Evolutionary conservation across 2,888 invertebrate genomes (phyloP).

Genomic region (Pollenia labialis): DNA sequence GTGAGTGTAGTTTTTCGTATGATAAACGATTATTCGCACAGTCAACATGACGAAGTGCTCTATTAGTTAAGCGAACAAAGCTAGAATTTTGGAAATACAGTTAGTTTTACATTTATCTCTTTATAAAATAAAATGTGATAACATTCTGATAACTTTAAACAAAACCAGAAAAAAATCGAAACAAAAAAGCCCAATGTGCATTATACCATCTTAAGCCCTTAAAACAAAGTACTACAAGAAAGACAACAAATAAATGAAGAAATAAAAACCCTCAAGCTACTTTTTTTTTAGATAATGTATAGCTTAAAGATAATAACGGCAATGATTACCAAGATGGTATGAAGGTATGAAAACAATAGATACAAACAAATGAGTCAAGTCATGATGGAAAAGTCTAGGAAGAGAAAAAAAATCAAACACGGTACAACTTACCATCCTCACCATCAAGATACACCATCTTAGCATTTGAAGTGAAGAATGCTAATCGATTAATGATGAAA

Average conservation of each 20-base stretch:
- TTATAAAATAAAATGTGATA: no score
- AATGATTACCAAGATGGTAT: conserved; percentile 62
- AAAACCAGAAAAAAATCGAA: not conserved
- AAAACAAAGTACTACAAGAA: conserved; percentile 10
- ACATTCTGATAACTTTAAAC: not conserved
- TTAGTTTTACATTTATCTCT: no score
- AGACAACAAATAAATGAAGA: conserved; percentile 16
- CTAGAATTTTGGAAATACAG: no score
- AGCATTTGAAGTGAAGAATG: conserved; percentile 62
- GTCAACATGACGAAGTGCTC: no score
- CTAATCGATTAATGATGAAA: conserved; percentile 78
- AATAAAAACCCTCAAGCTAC: conserved; percentile 36
- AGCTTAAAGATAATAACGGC: conserved; percentile 63
- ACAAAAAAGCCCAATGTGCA: conserved; percentile 42
- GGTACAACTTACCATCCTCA: conserved; percentile 10
- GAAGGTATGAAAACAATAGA: conserved; percentile 64
- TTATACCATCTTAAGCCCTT: conserved; percentile 27
- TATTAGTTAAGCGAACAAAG: no score
- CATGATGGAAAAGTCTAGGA: conserved; percentile 28
- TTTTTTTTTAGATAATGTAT: conserved; percentile 38
- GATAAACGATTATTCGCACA: no score
- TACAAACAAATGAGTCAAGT: conserved; percentile 3
- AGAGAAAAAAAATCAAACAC: conserved; percentile 25
- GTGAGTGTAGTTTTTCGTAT: no score
- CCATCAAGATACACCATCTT: conserved; percentile 37